Evolutionary conservation across 2,113 vertebrate species (phyloP), one percentile per base, ranked within the genome.

Genomic region (Noturus placidus): DNA sequence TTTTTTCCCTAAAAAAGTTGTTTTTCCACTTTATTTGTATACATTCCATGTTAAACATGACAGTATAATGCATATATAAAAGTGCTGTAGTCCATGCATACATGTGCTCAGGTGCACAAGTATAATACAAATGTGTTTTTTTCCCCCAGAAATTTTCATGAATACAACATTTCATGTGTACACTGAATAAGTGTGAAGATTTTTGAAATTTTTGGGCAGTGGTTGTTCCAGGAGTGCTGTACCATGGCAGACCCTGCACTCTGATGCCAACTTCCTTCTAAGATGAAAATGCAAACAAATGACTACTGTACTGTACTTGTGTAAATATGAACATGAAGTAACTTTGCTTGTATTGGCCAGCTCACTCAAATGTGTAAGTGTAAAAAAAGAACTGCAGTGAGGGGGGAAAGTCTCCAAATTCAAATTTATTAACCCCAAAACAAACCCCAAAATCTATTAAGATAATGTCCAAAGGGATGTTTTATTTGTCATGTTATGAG

Each of bases 401-500:
- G 27, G 4, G 2, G 42, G 13, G 15, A 76, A 77, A n/a, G 25
- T n/a, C 25, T 52, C 19, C 74, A 50, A 76, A 50, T 89, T 90
- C 74, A 92, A 88, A 89, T 91, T 89, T 92, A 91, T 90, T 92
- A 87, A 77, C 88, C 57, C 63, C 84, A 84, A 83, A 82, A 42
- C 56, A 50, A 83, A 90, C 88, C 70, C 88, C 86, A 61, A 88
- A 88, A 91, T 83, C 86, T 90, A 89, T 76, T 84, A 90, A 87
- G 89, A 85, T 88, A 83, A 86, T 79, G 87, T 91, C 86, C 87
- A 86, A 87, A 89, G 81, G 84, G 84, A 87, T 90, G 88, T 92
- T 92, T 92, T 90, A 91, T 91, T 92, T 87, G 61, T 87, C 82
- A 82, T 87, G 88, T 89, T 82, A 90, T 92, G 90, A 88, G 89